phyloP scores from a whole-genome alignment of 2,888 invertebrate genomes.

The Megastigmus dorsalis region DNA sequence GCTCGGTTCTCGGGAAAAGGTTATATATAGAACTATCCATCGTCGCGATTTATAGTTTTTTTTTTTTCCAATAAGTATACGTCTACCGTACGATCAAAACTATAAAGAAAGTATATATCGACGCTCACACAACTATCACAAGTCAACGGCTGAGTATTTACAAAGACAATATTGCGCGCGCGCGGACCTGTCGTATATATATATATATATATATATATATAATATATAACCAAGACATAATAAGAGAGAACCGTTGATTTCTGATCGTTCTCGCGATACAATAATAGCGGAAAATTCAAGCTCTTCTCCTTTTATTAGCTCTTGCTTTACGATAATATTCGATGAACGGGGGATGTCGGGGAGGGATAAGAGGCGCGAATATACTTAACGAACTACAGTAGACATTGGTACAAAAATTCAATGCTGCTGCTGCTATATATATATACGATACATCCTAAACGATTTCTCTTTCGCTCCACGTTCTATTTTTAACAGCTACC shows the following conservation, averaged over 20 bases:
- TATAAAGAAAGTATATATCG: slow-evolving; percentile 21
- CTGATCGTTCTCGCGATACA: no score
- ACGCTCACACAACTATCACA: slow-evolving; percentile 9
- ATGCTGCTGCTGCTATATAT: slow-evolving; percentile 71
- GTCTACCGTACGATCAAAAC: slow-evolving; percentile 48
- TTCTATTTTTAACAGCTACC: slow-evolving; percentile 20
- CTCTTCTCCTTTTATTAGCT: slow-evolving; percentile 19
- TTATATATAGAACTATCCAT: no score
- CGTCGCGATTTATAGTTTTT: slow-evolving; percentile 10
- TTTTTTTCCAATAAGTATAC: neutral
- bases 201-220: no score
- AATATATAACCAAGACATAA: no score
- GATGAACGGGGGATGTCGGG: no score
- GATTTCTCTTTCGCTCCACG: slow-evolving; percentile 54
- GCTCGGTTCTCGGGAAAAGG: slow-evolving; percentile 59
- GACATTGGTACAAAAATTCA: slow-evolving; percentile 74
- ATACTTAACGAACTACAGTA: slow-evolving; percentile 71
- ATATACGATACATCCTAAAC: slow-evolving; percentile 68
- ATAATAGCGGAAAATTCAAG: slow-evolving; percentile 41
- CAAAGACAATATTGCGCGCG: slow-evolving; percentile 4
- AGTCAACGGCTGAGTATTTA: slow-evolving; percentile 7
- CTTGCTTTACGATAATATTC: no score
- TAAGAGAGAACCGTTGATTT: slow-evolving; percentile 18
- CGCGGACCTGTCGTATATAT: no score
- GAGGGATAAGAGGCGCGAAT: slow-evolving; percentile 57